These are phyloP conservation scores for Calypte anna DNA, from an alignment of 2,113 vertebrate species.

Conservation along the genomic window DNA sequence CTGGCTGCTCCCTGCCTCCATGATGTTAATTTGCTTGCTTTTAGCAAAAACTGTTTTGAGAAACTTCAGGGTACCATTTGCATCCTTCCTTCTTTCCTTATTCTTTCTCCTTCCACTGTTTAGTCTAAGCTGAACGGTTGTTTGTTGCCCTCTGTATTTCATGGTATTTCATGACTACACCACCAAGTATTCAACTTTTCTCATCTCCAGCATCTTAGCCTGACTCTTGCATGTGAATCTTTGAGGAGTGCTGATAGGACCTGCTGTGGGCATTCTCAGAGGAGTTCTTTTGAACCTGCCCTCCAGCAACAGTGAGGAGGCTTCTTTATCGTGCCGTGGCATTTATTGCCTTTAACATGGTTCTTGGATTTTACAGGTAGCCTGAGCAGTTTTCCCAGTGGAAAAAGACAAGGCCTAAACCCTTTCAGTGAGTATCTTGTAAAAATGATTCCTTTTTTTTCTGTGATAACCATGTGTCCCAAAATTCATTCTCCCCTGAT, in stretches of 20 bases:
- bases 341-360: slow-evolving; percentile 18
- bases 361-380: slow-evolving; percentile 80
- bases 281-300: background rate
- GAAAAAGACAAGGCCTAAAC: slow-evolving; percentile 90
- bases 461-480: background rate
- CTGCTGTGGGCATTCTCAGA: background rate
- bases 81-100: background rate
- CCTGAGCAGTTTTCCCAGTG: slow-evolving; percentile 82
- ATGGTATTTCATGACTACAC: background rate
- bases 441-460: slow-evolving; percentile 11
- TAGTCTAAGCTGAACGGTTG: background rate
- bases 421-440: slow-evolving; percentile 89
- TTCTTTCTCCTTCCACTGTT: background rate
- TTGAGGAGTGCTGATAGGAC: background rate
- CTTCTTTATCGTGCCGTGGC: background rate
- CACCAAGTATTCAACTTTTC: background rate
- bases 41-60: background rate
- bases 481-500: background rate
- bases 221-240: background rate
- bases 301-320: background rate
- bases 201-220: background rate
- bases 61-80: background rate
- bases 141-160: background rate
- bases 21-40: background rate
- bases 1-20: background rate